phyloP scores from a whole-genome alignment of 2,888 invertebrate species.

The Agriopis marginaria region DNA sequence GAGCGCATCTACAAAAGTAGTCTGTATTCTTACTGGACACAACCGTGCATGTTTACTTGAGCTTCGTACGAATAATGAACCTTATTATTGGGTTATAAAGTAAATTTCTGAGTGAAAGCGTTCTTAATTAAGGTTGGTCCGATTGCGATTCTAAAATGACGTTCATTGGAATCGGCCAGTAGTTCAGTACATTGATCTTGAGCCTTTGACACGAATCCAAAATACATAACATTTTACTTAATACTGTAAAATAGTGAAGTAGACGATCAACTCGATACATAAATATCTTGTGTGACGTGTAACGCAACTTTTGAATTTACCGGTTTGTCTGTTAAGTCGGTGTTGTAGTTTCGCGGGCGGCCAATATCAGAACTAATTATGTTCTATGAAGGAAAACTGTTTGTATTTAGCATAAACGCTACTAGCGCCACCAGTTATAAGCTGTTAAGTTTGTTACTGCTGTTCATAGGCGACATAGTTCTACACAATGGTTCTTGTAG shows the following conservation, averaged over 20 bases:
- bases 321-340: neutral
- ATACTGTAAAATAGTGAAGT: slow-evolving; percentile 66
- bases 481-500: too few species aligned
- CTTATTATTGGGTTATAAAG: neutral
- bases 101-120: neutral
- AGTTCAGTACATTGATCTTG: slow-evolving; percentile 75
- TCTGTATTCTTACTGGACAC: neutral
- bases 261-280: slow-evolving; percentile 53
- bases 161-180: neutral
- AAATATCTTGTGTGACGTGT: slow-evolving; percentile 41
- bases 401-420: too few species aligned
- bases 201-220: slow-evolving; percentile 74
- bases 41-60: neutral
- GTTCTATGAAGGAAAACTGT: too few species aligned
- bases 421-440: too few species aligned
- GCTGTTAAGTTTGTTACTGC: too few species aligned
- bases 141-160: slow-evolving; percentile 4
- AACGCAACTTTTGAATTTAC: slow-evolving; percentile 48
- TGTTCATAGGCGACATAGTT: too few species aligned
- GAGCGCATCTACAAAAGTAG: neutral
- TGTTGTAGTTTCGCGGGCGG: too few species aligned
- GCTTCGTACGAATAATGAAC: neutral
- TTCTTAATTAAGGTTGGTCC: neutral
- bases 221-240: slow-evolving; percentile 63
- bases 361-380: too few species aligned